Percentiles rank a stretch among this genome's conserved stretches.
Conservation (phyloP, 1,140 invertebrate genomes). For the Lithobius niger region DNA sequence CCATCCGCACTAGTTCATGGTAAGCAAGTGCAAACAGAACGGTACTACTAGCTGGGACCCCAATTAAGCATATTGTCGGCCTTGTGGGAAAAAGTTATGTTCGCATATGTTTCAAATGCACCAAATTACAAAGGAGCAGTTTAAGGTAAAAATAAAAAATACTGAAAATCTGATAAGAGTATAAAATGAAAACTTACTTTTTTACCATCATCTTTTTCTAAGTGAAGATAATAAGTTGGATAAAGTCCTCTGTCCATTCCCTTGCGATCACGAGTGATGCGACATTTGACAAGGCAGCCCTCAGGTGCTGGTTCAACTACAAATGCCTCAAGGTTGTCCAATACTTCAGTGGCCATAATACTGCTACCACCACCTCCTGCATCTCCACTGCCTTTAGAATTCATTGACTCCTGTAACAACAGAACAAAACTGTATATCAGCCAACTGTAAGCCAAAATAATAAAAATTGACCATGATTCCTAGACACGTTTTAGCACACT, state of each 20-base stretch:
- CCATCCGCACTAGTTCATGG: too few relatives aligned
- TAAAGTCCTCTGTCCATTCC: conserved; percentile 95
- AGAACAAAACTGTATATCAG: conserved; percentile 6
- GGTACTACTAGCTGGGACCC: too few relatives aligned
- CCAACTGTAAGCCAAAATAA: background rate
- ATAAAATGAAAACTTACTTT: too few relatives aligned
- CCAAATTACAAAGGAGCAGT: too few relatives aligned
- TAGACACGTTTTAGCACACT: background rate
- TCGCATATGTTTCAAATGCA: too few relatives aligned
- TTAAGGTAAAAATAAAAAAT: too few relatives aligned
- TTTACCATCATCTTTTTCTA: conserved; percentile 90
- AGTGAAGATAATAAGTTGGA: conserved; percentile 95
- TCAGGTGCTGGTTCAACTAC: conserved; percentile 82
- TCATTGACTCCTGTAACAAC: conserved; percentile 12
- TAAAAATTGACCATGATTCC: background rate
- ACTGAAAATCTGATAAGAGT: too few relatives aligned
- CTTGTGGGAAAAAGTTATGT: too few relatives aligned
- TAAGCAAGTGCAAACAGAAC: too few relatives aligned
- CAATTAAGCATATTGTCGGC: too few relatives aligned
- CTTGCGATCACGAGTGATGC: conserved; percentile 92
- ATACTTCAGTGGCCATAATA: conserved; percentile 45
- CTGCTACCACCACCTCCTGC: conserved; percentile 20
- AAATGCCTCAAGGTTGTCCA: conserved; percentile 81
- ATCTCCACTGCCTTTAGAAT: conserved; percentile 9
- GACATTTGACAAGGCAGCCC: conserved; percentile 84